Conservation (phyloP, 2,797 vertebrate genomes). For the Eulemur albifrons region DNA sequence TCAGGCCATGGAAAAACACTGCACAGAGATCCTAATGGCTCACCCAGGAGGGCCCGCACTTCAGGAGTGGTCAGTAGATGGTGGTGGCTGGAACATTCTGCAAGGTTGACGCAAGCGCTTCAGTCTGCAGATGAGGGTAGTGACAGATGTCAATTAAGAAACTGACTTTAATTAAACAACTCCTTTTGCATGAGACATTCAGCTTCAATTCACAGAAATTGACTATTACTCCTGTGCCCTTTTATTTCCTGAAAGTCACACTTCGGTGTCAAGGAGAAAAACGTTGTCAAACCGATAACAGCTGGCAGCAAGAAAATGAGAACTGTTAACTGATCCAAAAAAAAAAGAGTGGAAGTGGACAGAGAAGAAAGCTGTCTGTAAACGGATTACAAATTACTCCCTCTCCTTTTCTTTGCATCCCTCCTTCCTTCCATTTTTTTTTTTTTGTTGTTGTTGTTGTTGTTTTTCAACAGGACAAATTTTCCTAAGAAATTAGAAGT, state of each 20-base stretch:
- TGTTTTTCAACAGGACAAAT: neutral
- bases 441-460: too few species aligned
- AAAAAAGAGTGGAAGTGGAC: neutral
- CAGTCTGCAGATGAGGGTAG: neutral
- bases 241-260: constrained; percentile 34
- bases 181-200: constrained; percentile 3
- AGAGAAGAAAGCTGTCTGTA: neutral
- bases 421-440: too few species aligned
- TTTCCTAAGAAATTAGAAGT: neutral
- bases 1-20: neutral
- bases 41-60: fast-evolving
- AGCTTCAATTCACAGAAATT: neutral
- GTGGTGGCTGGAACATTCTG: neutral
- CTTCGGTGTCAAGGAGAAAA: neutral
- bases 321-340: neutral
- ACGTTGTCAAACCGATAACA: neutral
- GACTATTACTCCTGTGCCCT: neutral
- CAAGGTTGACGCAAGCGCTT: neutral
- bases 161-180: neutral
- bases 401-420: neutral
- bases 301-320: neutral
- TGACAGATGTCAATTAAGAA: neutral
- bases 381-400: neutral
- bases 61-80: too few species aligned
- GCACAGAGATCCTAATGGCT: neutral